Conservation (phyloP, 2,797 vertebrate species). For the Pachyuromys duprasi region DNA sequence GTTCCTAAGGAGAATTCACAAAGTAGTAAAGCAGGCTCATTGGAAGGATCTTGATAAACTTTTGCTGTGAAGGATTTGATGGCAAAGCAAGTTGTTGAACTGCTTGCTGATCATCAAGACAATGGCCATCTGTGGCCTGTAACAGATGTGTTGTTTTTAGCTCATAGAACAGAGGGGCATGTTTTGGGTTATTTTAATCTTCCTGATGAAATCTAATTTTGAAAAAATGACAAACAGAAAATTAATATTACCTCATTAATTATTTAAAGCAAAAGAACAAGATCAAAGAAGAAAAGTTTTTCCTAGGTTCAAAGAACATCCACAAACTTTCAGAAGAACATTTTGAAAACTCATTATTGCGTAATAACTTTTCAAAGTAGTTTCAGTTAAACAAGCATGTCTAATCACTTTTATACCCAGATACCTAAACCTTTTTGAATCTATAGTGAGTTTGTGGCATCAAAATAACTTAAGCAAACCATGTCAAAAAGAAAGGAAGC, state of each 20-base stretch:
- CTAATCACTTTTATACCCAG: constrained; percentile 19
- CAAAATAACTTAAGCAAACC: not conserved
- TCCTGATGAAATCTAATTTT: constrained; percentile 50
- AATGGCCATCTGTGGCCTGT: constrained; percentile 36
- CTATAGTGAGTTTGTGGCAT: not conserved
- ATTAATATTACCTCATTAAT: constrained; percentile 42
- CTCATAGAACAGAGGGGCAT: constrained; percentile 40
- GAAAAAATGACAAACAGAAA: constrained; percentile 13
- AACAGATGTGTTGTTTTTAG: constrained; percentile 72
- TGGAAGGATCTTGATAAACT: constrained; percentile 67
- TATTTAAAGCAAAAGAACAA: not conserved
- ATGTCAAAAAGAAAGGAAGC: not conserved
- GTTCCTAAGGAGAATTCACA: constrained; percentile 45
- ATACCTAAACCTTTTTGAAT: not conserved
- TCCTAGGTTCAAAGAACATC: constrained; percentile 26
- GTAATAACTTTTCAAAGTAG: constrained; percentile 32
- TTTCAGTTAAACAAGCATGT: constrained; percentile 26
- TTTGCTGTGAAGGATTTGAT: constrained; percentile 70
- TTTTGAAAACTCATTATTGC: constrained; percentile 4
- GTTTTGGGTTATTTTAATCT: constrained; percentile 61
- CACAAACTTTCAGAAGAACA: constrained; percentile 34
- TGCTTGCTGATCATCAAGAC: constrained; percentile 73
- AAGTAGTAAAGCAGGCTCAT: constrained; percentile 69
- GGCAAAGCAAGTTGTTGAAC: constrained; percentile 36
- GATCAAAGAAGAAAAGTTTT: not conserved